Percentiles rank a stretch among this genome's conserved stretches.
phyloP scores from a whole-genome alignment of 2,797 vertebrate species.

The Sylvia borin region DNA sequence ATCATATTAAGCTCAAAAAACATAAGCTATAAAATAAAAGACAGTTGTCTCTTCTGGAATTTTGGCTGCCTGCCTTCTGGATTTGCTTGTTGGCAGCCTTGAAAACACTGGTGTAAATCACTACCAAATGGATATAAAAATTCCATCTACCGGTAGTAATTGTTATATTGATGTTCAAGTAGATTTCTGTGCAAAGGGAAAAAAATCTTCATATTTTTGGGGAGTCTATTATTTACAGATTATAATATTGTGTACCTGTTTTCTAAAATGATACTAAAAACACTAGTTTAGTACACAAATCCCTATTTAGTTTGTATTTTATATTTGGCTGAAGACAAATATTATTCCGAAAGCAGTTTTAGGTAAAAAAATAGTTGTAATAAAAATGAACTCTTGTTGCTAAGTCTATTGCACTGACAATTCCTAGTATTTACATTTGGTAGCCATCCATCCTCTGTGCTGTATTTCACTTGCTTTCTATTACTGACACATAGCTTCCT shows the following conservation, averaged over 20 bases:
- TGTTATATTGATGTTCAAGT: conserved; percentile 66
- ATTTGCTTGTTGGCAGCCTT: conserved; percentile 74
- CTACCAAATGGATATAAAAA: conserved; percentile 80
- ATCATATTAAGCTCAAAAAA: conserved; percentile 76
- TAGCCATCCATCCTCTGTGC: not conserved
- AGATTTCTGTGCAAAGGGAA: conserved; percentile 63
- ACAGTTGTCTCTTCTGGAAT: conserved; percentile 77
- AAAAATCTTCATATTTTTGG: conserved; percentile 4
- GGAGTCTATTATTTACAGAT: conserved; percentile 25
- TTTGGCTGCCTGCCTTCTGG: conserved; percentile 76
- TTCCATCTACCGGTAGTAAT: conserved; percentile 72
- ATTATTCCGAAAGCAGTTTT: not conserved
- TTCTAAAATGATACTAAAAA: conserved; percentile 11
- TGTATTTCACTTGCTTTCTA: not conserved
- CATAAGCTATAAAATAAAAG: conserved; percentile 79
- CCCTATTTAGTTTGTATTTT: not conserved
- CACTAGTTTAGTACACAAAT: not conserved
- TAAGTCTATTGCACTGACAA: not conserved
- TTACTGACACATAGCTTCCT: not conserved
- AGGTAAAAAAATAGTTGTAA: not conserved
- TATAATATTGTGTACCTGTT: not conserved
- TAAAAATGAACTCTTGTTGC: not conserved
- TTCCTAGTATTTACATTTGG: not conserved
- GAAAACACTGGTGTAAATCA: conserved; percentile 77
- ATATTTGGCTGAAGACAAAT: not conserved